Percentiles rank a stretch among this genome's conserved stretches.
These are phyloP conservation scores for Parapristionchus giblindavisi DNA, from an alignment of 2,888 invertebrate species.

Conservation along the genomic window DNA sequence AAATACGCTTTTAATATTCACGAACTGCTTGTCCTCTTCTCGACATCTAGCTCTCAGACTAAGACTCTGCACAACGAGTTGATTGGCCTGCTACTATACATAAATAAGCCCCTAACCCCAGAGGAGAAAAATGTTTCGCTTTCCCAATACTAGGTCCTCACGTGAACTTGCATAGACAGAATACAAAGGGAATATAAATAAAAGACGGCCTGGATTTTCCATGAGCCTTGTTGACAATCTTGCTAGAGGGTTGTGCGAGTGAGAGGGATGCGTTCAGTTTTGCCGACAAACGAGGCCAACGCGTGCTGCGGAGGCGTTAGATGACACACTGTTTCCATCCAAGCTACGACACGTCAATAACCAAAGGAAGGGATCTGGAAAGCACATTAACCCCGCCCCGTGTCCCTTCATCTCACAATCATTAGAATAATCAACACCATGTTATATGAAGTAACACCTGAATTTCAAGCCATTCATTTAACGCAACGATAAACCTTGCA, in stretches of 20 bases:
- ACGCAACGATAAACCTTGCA: constrained; percentile 40
- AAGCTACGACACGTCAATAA: constrained; percentile 41
- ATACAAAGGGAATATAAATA: no score
- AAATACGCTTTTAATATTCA: no score
- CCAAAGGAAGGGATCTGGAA: constrained; percentile 39
- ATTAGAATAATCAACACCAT: constrained; percentile 38
- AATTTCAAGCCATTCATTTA: constrained; percentile 39
- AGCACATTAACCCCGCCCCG: constrained; percentile 40
- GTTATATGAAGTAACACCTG: constrained; percentile 38
- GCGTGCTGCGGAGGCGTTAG: constrained; percentile 38
- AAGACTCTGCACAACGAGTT: neutral
- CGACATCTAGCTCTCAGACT: no score
- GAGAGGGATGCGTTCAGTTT: constrained; percentile 21
- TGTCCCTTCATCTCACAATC: constrained; percentile 28
- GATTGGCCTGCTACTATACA: constrained; percentile 14
- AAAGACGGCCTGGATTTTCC: neutral
- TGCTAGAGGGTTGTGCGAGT: constrained; percentile 38
- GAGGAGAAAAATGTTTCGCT: constrained; percentile 16
- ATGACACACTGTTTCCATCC: constrained; percentile 37
- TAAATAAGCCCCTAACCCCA: constrained; percentile 2
- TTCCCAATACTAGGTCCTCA: neutral
- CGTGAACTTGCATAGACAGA: constrained; percentile 15
- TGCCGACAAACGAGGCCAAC: constrained; percentile 34
- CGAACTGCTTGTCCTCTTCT: no score
- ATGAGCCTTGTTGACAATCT: constrained; percentile 13